Conservation (phyloP, 2,888 invertebrate genomes). For the Spisula solida region DNA sequence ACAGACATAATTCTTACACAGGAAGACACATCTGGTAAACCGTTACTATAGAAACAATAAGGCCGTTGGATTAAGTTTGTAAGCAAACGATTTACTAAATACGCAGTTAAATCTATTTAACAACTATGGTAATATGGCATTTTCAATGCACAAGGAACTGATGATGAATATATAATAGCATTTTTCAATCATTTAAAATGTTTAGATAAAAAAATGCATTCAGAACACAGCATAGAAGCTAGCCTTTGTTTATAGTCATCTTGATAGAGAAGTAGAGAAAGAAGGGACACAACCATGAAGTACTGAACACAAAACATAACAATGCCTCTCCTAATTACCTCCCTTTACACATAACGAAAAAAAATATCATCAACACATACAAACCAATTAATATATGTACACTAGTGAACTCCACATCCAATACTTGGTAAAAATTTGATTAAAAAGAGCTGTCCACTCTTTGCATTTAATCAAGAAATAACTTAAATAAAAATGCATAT, state of each 20-base stretch:
- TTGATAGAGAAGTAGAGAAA: neutral
- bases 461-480: constrained; percentile 49
- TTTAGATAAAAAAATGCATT: constrained; percentile 23
- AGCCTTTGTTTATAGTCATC: constrained; percentile 36
- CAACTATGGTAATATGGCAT: constrained; percentile 12
- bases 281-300: constrained; percentile 53
- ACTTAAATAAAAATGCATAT: constrained; percentile 71
- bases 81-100: neutral
- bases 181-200: constrained; percentile 9
- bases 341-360: constrained; percentile 47
- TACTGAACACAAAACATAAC: constrained; percentile 51
- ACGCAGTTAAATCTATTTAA: neutral
- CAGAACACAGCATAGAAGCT: constrained; percentile 17
- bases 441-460: constrained; percentile 56
- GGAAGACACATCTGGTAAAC: constrained; percentile 54
- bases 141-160: constrained; percentile 1
- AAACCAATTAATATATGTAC: constrained; percentile 32
- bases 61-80: constrained; percentile 20
- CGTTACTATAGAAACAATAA: constrained; percentile 40
- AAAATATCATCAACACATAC: constrained; percentile 38
- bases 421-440: constrained; percentile 65
- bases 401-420: constrained; percentile 26
- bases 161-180: neutral
- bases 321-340: constrained; percentile 41
- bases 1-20: constrained; percentile 1